These are phyloP conservation scores for Aporophyla lueneburgensis DNA, from an alignment of 2,888 invertebrate species.

Conservation along the genomic window DNA sequence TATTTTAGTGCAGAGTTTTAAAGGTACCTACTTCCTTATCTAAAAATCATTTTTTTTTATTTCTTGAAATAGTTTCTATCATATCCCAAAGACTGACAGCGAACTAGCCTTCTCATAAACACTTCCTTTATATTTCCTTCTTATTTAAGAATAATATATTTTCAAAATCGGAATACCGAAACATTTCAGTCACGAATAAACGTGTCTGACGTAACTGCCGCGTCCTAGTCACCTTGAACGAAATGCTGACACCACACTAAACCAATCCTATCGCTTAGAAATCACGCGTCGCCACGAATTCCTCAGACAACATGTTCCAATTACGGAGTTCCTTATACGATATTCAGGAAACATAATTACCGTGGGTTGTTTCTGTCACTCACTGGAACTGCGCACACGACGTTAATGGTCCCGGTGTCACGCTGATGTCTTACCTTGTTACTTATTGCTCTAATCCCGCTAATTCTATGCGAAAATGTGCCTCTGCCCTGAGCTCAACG, in stretches of 20 bases:
- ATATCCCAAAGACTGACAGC: background rate
- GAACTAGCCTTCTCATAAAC: background rate
- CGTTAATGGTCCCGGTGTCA: constrained; percentile 65
- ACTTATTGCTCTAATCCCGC: constrained; percentile 60
- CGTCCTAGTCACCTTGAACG: background rate
- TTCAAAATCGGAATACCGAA: background rate
- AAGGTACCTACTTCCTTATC: background rate
- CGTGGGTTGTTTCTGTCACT: constrained; percentile 81
- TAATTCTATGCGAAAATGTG: constrained; percentile 56
- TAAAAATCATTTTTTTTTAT: too few species aligned
- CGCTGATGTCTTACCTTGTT: constrained; percentile 58
- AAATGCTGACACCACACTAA: constrained; percentile 27
- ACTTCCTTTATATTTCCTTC: background rate
- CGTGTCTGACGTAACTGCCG: background rate
- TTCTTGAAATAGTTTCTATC: background rate
- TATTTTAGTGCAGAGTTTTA: background rate
- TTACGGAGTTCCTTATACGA: constrained; percentile 72
- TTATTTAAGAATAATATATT: background rate
- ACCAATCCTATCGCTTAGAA: constrained; percentile 31
- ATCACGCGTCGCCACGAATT: constrained; percentile 43
- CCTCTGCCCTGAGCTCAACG: background rate
- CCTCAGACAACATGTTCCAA: constrained; percentile 60
- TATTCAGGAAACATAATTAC: constrained; percentile 82
- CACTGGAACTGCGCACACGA: constrained; percentile 67
- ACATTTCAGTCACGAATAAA: background rate